phyloP scores from a whole-genome alignment of 1,140 invertebrate genomes.

The Agraylea sexmaculata region DNA sequence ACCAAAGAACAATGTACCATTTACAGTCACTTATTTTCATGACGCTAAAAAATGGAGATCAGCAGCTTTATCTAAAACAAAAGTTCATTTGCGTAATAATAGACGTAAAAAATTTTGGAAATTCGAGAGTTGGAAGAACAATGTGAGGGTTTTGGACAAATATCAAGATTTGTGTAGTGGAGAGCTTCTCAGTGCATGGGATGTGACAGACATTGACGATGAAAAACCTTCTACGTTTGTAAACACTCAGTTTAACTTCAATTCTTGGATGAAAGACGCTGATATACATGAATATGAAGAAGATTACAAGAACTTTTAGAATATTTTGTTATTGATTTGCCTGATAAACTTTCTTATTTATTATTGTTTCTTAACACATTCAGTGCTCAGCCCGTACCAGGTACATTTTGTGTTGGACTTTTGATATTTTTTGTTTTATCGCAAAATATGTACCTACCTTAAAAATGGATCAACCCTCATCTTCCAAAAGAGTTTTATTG shows the following conservation, averaged over 20 bases:
- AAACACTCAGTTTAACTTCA: constrained; percentile 13
- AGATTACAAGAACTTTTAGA: too few relatives aligned
- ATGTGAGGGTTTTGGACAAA: constrained; percentile 7
- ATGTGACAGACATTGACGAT: constrained; percentile 4
- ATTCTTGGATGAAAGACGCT: constrained; percentile 9
- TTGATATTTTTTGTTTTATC: too few relatives aligned
- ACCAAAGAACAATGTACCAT: constrained; percentile 3
- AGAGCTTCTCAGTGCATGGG: constrained; percentile 17
- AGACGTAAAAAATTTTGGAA: constrained; percentile 1
- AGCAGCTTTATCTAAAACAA: too few relatives aligned
- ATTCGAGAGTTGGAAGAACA: constrained; percentile 9
- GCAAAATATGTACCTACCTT: too few relatives aligned
- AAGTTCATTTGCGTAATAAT: too few relatives aligned
- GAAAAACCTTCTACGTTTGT: constrained; percentile 1
- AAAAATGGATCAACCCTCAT: too few relatives aligned
- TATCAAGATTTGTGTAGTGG: constrained; percentile 16
- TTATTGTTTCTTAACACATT: too few relatives aligned
- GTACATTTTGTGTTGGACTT: too few relatives aligned
- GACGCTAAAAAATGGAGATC: constrained; percentile 1
- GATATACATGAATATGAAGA: not conserved
- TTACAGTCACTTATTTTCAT: constrained; percentile 7
- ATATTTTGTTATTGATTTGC: too few relatives aligned
- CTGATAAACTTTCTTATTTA: too few relatives aligned
- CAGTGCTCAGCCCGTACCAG: too few relatives aligned
- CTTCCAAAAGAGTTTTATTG: too few relatives aligned